A percentile compares a stretch with the other conserved stretches of the same genome.
phyloP scores from a whole-genome alignment of 1,140 invertebrate species.

The Magallana angulata region DNA sequence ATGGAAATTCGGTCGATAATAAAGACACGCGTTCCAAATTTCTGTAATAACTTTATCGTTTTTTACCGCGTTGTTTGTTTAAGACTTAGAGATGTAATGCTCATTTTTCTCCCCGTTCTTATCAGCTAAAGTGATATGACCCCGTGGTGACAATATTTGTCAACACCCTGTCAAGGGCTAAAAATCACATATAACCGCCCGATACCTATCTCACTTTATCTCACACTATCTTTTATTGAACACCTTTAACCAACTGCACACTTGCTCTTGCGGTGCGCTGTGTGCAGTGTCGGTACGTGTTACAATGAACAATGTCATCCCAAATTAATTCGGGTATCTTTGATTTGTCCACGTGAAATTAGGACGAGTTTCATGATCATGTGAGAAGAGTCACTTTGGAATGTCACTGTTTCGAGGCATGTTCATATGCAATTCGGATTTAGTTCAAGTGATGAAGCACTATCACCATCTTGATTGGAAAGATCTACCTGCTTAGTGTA shows the following conservation, averaged over 20 bases:
- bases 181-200: background rate
- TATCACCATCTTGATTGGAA: too few species aligned
- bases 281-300: background rate
- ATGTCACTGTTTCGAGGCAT: background rate
- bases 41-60: background rate
- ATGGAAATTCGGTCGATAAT: background rate
- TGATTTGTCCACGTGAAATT: background rate
- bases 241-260: constrained; percentile 18
- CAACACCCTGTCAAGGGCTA: background rate
- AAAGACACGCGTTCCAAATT: background rate
- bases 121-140: constrained; percentile 9
- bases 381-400: constrained; percentile 2
- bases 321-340: constrained; percentile 34
- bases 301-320: background rate
- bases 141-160: constrained; percentile 3
- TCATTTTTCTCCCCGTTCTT: background rate
- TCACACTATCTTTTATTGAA: background rate
- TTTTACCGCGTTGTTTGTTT: background rate
- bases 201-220: background rate
- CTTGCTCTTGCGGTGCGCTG: background rate
- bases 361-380: background rate
- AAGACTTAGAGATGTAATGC: background rate
- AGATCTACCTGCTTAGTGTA: too few species aligned
- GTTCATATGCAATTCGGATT: background rate
- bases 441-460: too few species aligned